phyloP scores from a whole-genome alignment of 2,113 vertebrate genomes.

The Elaphurus davidianus region DNA sequence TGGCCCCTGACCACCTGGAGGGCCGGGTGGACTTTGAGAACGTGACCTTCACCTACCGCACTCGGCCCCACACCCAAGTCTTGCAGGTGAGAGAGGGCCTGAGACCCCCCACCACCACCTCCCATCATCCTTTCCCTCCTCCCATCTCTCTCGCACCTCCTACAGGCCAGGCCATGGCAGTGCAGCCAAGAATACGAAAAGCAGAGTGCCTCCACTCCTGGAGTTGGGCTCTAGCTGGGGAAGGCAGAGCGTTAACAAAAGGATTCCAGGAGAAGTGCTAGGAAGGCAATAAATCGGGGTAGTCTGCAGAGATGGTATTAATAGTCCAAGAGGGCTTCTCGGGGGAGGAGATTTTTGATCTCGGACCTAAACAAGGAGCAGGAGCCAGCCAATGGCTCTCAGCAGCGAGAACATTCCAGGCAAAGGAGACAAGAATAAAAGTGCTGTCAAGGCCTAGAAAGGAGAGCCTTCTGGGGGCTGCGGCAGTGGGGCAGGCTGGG shows the following conservation, averaged over 20 bases:
- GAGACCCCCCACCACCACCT: fast-evolving
- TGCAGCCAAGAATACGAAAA: fast-evolving
- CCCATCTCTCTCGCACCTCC: fast-evolving
- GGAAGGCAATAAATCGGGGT: background rate
- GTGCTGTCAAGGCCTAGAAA: background rate
- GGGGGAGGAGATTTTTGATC: background rate
- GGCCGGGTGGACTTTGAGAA: slow-evolving; percentile 95
- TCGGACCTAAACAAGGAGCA: background rate
- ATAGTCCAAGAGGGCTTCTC: background rate
- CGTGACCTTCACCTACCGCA: slow-evolving; percentile 92
- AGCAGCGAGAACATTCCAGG: background rate
- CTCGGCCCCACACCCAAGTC: slow-evolving; percentile 87
- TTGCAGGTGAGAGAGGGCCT: slow-evolving; percentile 86
- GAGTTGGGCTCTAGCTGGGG: background rate
- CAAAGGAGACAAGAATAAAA: background rate
- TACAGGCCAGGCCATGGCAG: background rate
- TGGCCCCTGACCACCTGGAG: slow-evolving; percentile 87
- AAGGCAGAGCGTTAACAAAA: background rate
- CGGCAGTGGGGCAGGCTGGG: background rate
- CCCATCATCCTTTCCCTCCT: fast-evolving
- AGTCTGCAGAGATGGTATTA: background rate
- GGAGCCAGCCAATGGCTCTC: background rate
- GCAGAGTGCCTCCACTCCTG: background rate
- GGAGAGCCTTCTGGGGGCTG: background rate
- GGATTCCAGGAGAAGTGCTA: background rate